These are phyloP conservation scores for Lycophotia porphyrea DNA, from an alignment of 2,888 invertebrate genomes.

Conservation along the genomic window DNA sequence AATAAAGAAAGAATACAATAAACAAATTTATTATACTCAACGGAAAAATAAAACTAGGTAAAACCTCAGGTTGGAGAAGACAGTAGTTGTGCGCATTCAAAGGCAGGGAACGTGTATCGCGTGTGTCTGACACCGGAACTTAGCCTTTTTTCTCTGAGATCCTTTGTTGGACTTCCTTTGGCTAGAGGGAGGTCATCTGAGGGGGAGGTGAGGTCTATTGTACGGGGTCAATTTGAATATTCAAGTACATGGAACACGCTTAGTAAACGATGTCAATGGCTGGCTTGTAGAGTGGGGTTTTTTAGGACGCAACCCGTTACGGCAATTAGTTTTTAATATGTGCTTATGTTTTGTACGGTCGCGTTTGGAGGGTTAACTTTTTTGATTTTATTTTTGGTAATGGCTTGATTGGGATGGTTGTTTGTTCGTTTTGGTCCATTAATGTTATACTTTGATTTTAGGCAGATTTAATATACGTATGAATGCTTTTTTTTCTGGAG, in stretches of 20 bases:
- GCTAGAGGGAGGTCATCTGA: conserved; percentile 70
- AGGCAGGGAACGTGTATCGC: conserved; percentile 69
- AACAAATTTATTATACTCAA: conserved; percentile 66
- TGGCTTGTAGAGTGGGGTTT: conserved; percentile 62
- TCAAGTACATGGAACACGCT: conserved; percentile 81
- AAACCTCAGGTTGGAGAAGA: conserved; percentile 64
- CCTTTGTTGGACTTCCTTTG: conserved; percentile 85
- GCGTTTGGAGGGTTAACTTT: conserved; percentile 47
- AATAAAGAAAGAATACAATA: conserved; percentile 66
- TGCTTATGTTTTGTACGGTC: conserved; percentile 39
- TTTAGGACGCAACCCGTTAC: conserved; percentile 54
- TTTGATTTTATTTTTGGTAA: conserved; percentile 10
- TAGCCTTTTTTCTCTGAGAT: conserved; percentile 81
- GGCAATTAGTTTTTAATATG: conserved; percentile 66
- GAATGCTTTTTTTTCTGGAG: too few species aligned
- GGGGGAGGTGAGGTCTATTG: conserved; percentile 74
- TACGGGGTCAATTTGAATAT: conserved; percentile 85
- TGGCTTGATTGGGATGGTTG: conserved; percentile 5
- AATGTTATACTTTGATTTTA: background rate
- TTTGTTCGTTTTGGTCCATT: background rate
- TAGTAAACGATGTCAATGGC: conserved; percentile 80
- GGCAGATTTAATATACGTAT: background rate
- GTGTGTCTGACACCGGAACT: conserved; percentile 86
- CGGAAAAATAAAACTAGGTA: conserved; percentile 63
- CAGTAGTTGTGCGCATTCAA: conserved; percentile 67